Percentiles rank a stretch among this genome's conserved stretches.
Evolutionary conservation across 1,140 invertebrate genomes (phyloP).

Genomic region (Drosophila repletoides): DNA sequence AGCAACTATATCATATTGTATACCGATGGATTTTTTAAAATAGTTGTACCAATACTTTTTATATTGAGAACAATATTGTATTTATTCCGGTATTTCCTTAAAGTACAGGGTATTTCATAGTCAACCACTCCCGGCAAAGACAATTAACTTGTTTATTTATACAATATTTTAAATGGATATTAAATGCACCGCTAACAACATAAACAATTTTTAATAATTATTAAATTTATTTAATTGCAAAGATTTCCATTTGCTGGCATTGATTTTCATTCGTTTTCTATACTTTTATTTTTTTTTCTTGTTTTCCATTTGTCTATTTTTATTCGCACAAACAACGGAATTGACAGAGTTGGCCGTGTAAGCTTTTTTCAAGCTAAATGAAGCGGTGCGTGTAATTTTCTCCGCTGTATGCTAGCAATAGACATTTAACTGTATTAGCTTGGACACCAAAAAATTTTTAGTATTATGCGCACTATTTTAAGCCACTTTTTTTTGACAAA

Average conservation of each 20-base stretch:
- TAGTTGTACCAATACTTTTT: no score
- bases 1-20: no score
- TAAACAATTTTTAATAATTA: conserved; percentile 3
- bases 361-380: background rate
- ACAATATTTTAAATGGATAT: conserved; percentile 9
- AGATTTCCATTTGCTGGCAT: conserved; percentile 48
- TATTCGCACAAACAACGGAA: conserved; percentile 16
- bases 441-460: no score
- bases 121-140: background rate
- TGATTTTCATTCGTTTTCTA: conserved; percentile 58
- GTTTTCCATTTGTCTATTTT: conserved; percentile 53
- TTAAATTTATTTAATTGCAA: conserved; percentile 5
- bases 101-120: conserved; percentile 1
- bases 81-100: no score
- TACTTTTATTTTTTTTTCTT: conserved; percentile 15
- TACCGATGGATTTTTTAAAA: no score
- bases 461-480: no score
- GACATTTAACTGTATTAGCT: background rate
- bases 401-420: no score
- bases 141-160: conserved; percentile 1
- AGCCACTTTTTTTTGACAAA: no score
- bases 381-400: background rate
- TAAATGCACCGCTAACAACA: conserved; percentile 14
- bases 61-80: background rate
- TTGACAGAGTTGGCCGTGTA: conserved; percentile 5